A percentile compares a stretch with the other conserved stretches of the same genome.
Conservation (phyloP, 1,140 invertebrate genomes). For the Leptinotarsa lineolata region DNA sequence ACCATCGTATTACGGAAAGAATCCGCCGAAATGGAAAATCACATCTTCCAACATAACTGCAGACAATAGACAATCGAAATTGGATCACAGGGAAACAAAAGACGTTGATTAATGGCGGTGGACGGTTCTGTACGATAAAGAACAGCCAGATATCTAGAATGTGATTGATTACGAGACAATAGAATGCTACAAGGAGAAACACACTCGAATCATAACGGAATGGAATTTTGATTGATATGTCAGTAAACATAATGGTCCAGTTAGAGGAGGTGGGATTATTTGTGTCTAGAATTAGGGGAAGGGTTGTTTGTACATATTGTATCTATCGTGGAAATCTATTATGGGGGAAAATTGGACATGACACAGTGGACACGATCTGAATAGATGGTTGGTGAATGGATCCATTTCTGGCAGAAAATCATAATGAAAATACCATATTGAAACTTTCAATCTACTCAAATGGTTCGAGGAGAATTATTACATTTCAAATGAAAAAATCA, state of each 20-base stretch:
- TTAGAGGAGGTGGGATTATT: no score
- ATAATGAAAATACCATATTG: no score
- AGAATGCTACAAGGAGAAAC: conserved; percentile 15
- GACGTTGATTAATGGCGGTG: conserved; percentile 44
- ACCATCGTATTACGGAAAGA: not conserved
- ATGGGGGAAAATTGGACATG: no score
- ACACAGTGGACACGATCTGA: no score
- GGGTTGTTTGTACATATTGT: no score
- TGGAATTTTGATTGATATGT: conserved; percentile 11
- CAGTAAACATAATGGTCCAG: not conserved
- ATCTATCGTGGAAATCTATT: no score
- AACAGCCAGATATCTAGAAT: conserved; percentile 28
- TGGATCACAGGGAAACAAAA: conserved; percentile 43
- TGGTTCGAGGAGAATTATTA: no score
- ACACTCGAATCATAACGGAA: conserved; percentile 9
- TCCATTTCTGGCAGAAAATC: no score
- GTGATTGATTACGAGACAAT: conserved; percentile 44
- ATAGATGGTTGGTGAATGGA: no score
- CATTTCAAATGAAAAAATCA: no score
- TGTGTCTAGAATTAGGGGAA: no score
- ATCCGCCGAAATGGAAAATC: conserved; percentile 40
- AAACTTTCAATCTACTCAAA: no score
- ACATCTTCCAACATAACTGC: conserved; percentile 38
- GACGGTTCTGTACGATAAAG: conserved; percentile 39
- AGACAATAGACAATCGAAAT: conserved; percentile 45